Base-by-base conservation (phyloP, 2,888 invertebrate species). In the Keiferia lycopersicella region DNA sequence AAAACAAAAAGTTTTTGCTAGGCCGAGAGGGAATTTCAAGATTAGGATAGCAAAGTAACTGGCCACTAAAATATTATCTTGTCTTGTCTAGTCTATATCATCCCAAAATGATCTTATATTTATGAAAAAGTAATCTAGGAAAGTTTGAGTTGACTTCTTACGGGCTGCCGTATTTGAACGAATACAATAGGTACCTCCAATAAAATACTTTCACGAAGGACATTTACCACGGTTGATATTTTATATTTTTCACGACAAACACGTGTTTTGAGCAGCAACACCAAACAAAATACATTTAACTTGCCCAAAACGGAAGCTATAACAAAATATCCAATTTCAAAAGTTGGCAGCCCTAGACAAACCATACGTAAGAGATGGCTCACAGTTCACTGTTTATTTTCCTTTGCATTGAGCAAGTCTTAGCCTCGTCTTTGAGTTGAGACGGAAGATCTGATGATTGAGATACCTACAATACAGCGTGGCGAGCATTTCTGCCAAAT, bases 341-440 rank as follows among this genome's bases (percentile, higher is more conserved):
- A 16, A 34, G n/a, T 34, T 34, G 56, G 30, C 56, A 34, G 34
- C 56, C 56, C 16, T 56, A 34, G 14, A 34, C 56, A 16, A 56
- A 16, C 30, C n/a, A 34, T 34, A 30, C 34, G 34, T 56, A 53
- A 53, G 34, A n/a, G n/a, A 56, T 34, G 56, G 16, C 34, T 16
- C 26, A 16, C 16, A 16, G 56, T 26, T 14, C 53, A 53, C 56
- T 26, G 56, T 56, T 30, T 56, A 56, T 56, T 56, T 26, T 53
- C 20, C 22, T 34, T 56, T 30, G 56, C 30, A 34, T 34, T 56
- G 16, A 22, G 26, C 30, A 56, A 56, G n/a, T 16, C 26, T 30
- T 16, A 56, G 34, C 34, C 18, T 56, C 3, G 12, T 22, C 26
- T 30, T 34, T 56, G 26, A 11, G 51, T 53, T 53, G 7, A 34